phyloP scores from a whole-genome alignment of 2,888 invertebrate genomes.

The Macrophya alboannulata region DNA sequence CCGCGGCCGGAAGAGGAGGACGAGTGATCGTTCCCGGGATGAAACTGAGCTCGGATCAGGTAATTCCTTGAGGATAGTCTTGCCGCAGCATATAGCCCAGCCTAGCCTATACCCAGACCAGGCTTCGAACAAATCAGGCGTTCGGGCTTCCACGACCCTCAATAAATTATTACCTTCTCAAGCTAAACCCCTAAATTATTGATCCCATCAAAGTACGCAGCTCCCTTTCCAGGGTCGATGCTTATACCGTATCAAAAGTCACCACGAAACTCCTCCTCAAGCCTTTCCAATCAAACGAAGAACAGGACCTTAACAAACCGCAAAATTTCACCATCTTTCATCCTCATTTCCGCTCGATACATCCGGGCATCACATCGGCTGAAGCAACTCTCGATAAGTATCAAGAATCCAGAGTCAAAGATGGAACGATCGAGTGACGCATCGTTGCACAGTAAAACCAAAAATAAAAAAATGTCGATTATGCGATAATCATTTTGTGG shows the following conservation, averaged over 20 bases:
- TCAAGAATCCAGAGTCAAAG: too few species aligned
- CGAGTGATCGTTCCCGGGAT: slow-evolving; percentile 20
- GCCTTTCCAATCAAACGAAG: background rate
- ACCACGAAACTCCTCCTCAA: slow-evolving; percentile 2
- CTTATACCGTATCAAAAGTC: slow-evolving; percentile 10
- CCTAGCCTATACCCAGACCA: background rate
- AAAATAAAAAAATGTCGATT: too few species aligned
- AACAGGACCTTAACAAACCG: background rate
- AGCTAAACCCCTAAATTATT: slow-evolving; percentile 40
- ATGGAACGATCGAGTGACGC: background rate
- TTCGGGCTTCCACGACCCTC: slow-evolving; percentile 15
- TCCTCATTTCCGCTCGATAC: background rate
- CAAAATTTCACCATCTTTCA: background rate
- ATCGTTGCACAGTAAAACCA: too few species aligned
- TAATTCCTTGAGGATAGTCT: slow-evolving; percentile 23
- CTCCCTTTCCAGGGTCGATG: background rate
- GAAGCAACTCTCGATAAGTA: too few species aligned
- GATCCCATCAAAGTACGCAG: slow-evolving; percentile 24
- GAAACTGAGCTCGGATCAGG: slow-evolving; percentile 29
- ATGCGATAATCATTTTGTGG: too few species aligned
- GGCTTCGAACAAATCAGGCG: slow-evolving; percentile 39
- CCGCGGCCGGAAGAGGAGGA: slow-evolving; percentile 2
- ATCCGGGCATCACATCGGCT: too few species aligned
- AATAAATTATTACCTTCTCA: slow-evolving; percentile 41
- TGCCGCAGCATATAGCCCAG: background rate